Conservation (phyloP, 1,140 invertebrate species). For the Ips typographus region DNA sequence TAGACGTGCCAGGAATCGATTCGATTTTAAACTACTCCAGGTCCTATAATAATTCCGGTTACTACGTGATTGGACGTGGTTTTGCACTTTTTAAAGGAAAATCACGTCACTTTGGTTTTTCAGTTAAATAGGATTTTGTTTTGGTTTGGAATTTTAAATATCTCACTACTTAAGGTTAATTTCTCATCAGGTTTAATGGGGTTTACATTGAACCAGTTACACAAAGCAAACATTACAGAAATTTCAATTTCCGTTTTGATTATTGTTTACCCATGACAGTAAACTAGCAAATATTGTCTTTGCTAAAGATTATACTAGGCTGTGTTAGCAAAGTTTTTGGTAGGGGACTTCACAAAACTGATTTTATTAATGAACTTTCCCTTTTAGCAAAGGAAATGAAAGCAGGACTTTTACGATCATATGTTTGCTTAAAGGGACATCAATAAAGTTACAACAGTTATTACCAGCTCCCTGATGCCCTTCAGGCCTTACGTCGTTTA, state of each 20-base stretch:
- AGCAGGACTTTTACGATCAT: constrained; percentile 2
- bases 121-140: too few species aligned
- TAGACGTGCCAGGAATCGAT: constrained; percentile 12
- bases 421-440: constrained; percentile 11
- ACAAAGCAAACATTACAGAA: constrained; percentile 32
- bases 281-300: constrained; percentile 21
- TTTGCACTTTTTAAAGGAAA: not conserved
- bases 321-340: not conserved
- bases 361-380: not conserved
- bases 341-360: not conserved
- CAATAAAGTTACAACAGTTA: constrained; percentile 15
- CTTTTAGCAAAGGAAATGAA: constrained; percentile 14
- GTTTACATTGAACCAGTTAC: too few species aligned
- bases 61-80: constrained; percentile 11
- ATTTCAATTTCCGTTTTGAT: constrained; percentile 46
- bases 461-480: constrained; percentile 3
- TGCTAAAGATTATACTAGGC: not conserved
- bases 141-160: not conserved
- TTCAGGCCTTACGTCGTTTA: not conserved
- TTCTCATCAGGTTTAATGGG: not conserved
- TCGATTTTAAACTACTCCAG: constrained; percentile 5
- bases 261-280: constrained; percentile 45
- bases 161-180: not conserved
- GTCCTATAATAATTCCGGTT: constrained; percentile 6
- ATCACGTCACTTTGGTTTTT: not conserved